These are phyloP conservation scores for Lontra canadensis DNA, from an alignment of 2,113 vertebrate genomes.

Conservation along the genomic window DNA sequence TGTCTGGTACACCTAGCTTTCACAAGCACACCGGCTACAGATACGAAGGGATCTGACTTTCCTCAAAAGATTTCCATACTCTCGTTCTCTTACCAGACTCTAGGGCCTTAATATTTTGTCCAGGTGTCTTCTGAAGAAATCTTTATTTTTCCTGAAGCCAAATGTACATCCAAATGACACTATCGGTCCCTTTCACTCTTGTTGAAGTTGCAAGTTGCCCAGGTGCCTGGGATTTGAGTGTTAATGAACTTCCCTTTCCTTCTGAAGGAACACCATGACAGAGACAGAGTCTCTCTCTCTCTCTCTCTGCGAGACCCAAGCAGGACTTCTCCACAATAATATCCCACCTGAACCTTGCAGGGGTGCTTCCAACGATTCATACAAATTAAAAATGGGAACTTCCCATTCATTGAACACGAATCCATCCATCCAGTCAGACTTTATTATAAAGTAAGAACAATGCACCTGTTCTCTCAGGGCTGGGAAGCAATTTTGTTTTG, in stretches of 20 bases:
- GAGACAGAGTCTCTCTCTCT: not conserved
- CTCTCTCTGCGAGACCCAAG: not conserved
- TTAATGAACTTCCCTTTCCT: not conserved
- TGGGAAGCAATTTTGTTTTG: conserved; percentile 12
- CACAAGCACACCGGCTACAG: not conserved
- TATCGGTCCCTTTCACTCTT: not conserved
- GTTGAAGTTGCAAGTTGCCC: not conserved
- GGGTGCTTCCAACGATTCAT: not conserved
- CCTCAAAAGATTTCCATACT: not conserved
- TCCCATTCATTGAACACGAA: not conserved
- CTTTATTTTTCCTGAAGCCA: not conserved
- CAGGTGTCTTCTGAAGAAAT: not conserved
- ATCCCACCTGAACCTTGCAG: not conserved
- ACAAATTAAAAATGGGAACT: not conserved
- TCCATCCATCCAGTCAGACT: not conserved
- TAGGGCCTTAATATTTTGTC: not conserved
- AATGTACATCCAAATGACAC: not conserved
- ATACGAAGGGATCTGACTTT: not conserved
- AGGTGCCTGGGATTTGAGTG: not conserved
- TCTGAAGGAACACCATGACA: fast-evolving
- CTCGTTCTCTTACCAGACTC: not conserved
- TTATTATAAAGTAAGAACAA: not conserved
- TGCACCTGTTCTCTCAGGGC: not conserved
- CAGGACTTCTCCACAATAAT: not conserved
- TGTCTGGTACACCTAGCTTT: not conserved